Conservation (phyloP, 2,888 invertebrate species). For the Mythimna pallens region DNA sequence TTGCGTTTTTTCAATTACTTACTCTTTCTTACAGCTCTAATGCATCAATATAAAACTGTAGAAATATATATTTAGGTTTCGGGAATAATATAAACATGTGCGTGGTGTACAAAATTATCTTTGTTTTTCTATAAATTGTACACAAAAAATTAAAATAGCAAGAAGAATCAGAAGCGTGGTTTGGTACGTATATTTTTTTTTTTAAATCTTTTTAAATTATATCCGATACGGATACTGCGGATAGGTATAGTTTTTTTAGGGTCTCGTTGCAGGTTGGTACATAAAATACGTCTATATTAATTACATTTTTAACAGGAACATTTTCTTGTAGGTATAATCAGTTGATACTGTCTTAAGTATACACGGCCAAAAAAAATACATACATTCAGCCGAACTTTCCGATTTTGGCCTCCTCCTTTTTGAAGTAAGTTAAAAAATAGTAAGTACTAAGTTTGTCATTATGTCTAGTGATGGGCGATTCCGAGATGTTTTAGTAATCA, state of each 20-base stretch:
- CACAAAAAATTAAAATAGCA: neutral
- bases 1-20: neutral
- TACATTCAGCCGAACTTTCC: no score
- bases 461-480: no score
- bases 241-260: no score
- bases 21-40: neutral
- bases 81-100: neutral
- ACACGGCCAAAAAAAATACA: no score
- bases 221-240: neutral
- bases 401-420: no score
- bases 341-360: neutral
- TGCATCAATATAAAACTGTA: no score
- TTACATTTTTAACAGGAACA: neutral
- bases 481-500: no score
- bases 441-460: no score
- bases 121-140: neutral
- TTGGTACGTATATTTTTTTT: neutral
- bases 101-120: no score
- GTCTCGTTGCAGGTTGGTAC: neutral
- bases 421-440: no score
- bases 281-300: neutral
- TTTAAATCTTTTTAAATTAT: neutral
- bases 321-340: neutral
- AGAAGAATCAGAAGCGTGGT: neutral
- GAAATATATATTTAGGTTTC: neutral